Base-by-base conservation (phyloP, 2,113 vertebrate genomes). In the Coptodon rendalli region DNA sequence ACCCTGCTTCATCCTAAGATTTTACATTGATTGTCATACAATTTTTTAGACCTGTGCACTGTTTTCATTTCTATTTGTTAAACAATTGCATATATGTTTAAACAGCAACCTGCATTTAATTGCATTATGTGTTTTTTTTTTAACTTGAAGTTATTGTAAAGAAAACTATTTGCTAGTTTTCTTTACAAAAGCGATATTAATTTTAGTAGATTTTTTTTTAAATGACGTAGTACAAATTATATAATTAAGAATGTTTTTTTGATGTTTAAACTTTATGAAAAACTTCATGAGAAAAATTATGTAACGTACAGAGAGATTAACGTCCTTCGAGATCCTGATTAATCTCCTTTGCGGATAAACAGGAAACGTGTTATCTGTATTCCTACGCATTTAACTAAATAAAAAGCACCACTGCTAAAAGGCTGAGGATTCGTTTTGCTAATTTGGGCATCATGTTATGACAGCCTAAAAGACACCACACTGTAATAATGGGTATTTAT, bases 311-410 rank as follows among this genome's bases (percentile, higher is more conserved):
- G 68, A 90, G 24, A 82, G 76, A 95, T 85, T 34, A 59, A 90
- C 82, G 82, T 90, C 87, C 57, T 63, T 50, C 57, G 50, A 82
- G 80, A 83, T 85, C 66, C 31, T 57, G 81, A 92, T 92, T 84
- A 92, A 89, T 56, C 12, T 27, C 85, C 9, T 31, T 19, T 5
- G 19, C 38, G 27, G 83, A 90, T 86, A 95, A 96, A 96, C 93
- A 96, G 93, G 93, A 95, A 94, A 52, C 17, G 16, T 2, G 48
- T 89, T 87, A 89, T 92, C 90, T 83, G 45, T 54, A 82, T 24
- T 82, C 81, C 54, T 16, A 34, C 9, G 50, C 13, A 80, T 83
- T 81, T 76, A 73, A 88, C 87, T 82, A 17, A 6, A 36, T 34
- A 76, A 81, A 79, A 5, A 53, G 3, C 10, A 22, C 5, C 40